Base-by-base conservation (phyloP, 2,888 invertebrate species). In the Matsumyia berberina region DNA sequence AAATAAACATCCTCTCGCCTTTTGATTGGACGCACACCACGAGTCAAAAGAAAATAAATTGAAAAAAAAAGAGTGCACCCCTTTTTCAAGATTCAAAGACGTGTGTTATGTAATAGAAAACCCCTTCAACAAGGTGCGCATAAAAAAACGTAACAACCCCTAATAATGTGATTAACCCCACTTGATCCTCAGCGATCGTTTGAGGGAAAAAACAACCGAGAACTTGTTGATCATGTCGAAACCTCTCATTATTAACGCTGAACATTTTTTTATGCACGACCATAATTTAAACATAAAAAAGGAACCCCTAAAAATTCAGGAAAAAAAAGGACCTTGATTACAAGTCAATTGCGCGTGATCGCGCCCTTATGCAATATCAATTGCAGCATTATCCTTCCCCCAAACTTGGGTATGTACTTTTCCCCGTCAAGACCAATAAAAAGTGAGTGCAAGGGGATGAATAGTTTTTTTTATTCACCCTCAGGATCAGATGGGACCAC, bases 301-400 rank as follows among this genome's bases (percentile, higher is more conserved):
- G 24, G 15, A 9, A 66, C 39, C 60, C 72, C 33, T 9, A 11
- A 83, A 77, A 73, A 39, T 62, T 53, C 55, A 42, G 35, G 62
- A 35, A n/a, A 53, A 39, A 53, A 53, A 12, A 15, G 35, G 35
- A 42, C 44, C 11, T 19, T 11, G 15, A 66, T 70, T 39, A 5
- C 60, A 74, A 80, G 69, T 85, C 85, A 85, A 85, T 85, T 85
- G 64, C 85, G 74, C 85, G 70, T 74, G 24, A 80, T 85, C 85
- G 80, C 69, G 74, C 80, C 85, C 74, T 85, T 85, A 80, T 85
- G 85, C 58, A 85, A 85, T 72, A 67, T 74, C 80, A 80, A 74
- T 80, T 74, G 79, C 51, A 1, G 17, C 37, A 35, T 44, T 15
- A 55, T 24, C 24, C 19, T 33, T 62, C 73, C 78, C 69, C 69